Conservation (phyloP, 2,888 invertebrate genomes). For the Adelognathus sp. region DNA sequence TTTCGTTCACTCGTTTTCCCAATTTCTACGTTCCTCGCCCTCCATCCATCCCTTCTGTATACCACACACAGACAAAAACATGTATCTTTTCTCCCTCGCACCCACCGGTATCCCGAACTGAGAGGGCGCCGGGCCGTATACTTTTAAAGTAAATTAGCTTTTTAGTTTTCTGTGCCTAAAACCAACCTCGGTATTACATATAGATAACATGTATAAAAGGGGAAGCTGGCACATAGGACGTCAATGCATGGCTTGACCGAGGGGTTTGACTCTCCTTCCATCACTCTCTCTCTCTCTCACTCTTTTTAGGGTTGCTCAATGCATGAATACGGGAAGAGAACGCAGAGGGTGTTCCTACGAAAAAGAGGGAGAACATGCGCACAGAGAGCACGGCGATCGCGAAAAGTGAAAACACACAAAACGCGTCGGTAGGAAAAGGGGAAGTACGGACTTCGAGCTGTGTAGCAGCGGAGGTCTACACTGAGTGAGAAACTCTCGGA, state of each 20-base stretch:
- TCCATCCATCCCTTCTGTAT: slow-evolving; percentile 9
- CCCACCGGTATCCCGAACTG: slow-evolving; percentile 35
- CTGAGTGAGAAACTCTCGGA: not conserved
- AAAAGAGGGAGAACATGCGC: not conserved
- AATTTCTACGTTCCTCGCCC: slow-evolving; percentile 42
- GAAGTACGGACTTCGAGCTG: not conserved
- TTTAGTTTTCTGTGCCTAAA: slow-evolving; percentile 80
- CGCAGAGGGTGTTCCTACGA: not conserved
- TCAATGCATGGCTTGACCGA: not conserved
- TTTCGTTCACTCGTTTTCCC: slow-evolving; percentile 53
- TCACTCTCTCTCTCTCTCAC: slow-evolving; percentile 17
- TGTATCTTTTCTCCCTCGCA: slow-evolving; percentile 12
- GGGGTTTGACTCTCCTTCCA: slow-evolving; percentile 50
- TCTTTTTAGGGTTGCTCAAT: slow-evolving; percentile 36
- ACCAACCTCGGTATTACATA: slow-evolving; percentile 63
- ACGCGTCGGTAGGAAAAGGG: slow-evolving; percentile 50
- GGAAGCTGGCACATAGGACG: slow-evolving; percentile 29
- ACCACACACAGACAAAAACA: not conserved
- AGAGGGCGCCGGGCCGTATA: slow-evolving; percentile 69
- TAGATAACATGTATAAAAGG: slow-evolving; percentile 33
- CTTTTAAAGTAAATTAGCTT: slow-evolving; percentile 82
- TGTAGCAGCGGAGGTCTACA: not conserved
- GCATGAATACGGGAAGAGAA: slow-evolving; percentile 55
- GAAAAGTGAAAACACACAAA: slow-evolving; percentile 59
- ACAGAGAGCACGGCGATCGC: not conserved